Base-by-base conservation (phyloP, 2,113 vertebrate species). In the Tupaia tana region DNA sequence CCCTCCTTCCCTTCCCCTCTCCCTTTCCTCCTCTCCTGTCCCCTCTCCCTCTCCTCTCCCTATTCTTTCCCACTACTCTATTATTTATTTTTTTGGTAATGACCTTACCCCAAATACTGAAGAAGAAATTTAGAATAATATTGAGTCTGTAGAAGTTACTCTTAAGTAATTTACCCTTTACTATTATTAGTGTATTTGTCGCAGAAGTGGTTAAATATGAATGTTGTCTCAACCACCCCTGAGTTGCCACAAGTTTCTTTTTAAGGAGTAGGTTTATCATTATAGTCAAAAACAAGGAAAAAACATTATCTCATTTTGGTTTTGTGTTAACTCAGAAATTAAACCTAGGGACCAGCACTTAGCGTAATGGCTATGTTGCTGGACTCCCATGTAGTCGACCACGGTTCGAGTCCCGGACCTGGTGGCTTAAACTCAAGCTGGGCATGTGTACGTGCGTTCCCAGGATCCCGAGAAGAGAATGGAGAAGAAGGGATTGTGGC, bases 111-210 rank as follows among this genome's bases (percentile, higher is more conserved):
- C 31, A 95, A 70, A 89, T 66, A 71, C 5, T 87, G 54, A 93
- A 91, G 63, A 93, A 79, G 59, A 87, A 89, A 83, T 82, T 89
- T 63, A 83, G 59, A 85, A 52, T 89, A 79, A 29, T 86, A 59
- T 9, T 81, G 25, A 84, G 4, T 94, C 18, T 80, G 3, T 58
- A 56, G n/a, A 64, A 95, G 82, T 71, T 71, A 56, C 31, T 66
- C 5, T 80, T 78, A 86, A 74, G 24, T 91, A 80, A 79, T 90
- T 95, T 91, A 95, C 34, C 24, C 8, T 24, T 77, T 69, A 84
- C 43, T 71, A 9, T 0, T 11, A 31, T 86, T 79, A 52, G 25
- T 79, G 3, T 69, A 11, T n/a, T 29, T 34, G 6, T 54, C 86
- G 24, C 61, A 61, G 7, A 59, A 31, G 1, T 89, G 29, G 9